A percentile compares a stretch with the other conserved stretches of the same genome.
Conservation (phyloP, 2,888 invertebrate genomes). For the Andrena flavipes region DNA sequence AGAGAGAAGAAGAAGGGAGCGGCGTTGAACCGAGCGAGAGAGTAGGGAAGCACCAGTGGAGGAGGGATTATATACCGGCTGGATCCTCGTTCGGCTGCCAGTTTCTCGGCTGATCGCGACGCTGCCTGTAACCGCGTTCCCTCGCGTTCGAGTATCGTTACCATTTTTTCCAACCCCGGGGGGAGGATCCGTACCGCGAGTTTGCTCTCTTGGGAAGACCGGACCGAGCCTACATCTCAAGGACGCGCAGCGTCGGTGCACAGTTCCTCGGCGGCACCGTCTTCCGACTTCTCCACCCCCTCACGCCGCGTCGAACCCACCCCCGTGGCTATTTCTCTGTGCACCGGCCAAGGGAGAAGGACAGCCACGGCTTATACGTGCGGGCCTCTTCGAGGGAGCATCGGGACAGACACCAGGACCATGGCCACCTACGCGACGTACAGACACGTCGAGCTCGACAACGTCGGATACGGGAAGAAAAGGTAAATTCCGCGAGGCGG, state of each 20-base stretch:
- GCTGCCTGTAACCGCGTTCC: conserved; percentile 46
- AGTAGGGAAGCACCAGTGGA: conserved; percentile 67
- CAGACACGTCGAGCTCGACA: conserved; percentile 97
- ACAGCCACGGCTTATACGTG: not conserved
- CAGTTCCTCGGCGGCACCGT: not conserved
- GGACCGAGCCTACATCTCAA: conserved; percentile 11
- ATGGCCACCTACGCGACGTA: conserved; percentile 97
- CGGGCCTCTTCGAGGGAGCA: conserved; percentile 4
- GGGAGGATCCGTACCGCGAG: conserved; percentile 16
- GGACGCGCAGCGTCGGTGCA: conserved; percentile 11
- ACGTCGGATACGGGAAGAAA: conserved; percentile 96
- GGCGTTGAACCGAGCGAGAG: conserved; percentile 44
- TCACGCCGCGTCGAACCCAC: not conserved
- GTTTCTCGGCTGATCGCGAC: conserved; percentile 79
- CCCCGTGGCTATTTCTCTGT: conserved; percentile 17
- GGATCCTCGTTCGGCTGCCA: conserved; percentile 79
- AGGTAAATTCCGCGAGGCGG: conserved; percentile 87
- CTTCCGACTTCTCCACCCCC: not conserved
- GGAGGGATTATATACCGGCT: conserved; percentile 81
- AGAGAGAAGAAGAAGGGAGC: conserved; percentile 11
- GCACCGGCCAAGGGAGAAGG: not conserved
- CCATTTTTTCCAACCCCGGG: conserved; percentile 23
- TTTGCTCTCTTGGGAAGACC: no score
- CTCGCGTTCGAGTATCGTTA: conserved; percentile 31
- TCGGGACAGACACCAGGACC: conserved; percentile 40